phyloP scores from a whole-genome alignment of 2,888 invertebrate species.

The Agrilus mali region DNA sequence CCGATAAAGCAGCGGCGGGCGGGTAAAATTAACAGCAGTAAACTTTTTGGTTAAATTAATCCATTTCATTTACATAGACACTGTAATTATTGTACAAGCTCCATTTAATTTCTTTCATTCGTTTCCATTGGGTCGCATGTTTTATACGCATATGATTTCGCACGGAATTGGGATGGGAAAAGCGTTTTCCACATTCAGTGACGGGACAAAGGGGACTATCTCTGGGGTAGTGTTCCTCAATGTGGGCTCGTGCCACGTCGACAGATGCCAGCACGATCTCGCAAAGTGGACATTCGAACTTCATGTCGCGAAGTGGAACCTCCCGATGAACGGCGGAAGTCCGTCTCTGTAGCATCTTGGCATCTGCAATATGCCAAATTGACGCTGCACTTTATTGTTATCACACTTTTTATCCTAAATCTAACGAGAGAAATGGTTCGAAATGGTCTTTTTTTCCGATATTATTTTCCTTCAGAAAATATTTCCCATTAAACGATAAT shows the following conservation, averaged over 20 bases:
- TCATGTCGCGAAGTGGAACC: slow-evolving; percentile 31
- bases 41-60: too few species aligned
- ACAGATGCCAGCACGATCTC: slow-evolving; percentile 50
- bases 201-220: slow-evolving; percentile 76
- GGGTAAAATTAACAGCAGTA: too few species aligned
- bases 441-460: slow-evolving; percentile 12
- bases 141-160: slow-evolving; percentile 79
- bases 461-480: slow-evolving; percentile 19
- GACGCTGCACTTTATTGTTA: slow-evolving; percentile 23
- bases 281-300: slow-evolving; percentile 61
- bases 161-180: slow-evolving; percentile 76
- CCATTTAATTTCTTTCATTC: slow-evolving; percentile 71
- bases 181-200: slow-evolving; percentile 56
- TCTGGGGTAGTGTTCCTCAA: slow-evolving; percentile 73
- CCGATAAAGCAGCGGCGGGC: too few species aligned
- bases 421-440: too few species aligned
- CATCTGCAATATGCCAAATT: slow-evolving; percentile 49
- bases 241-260: slow-evolving; percentile 57
- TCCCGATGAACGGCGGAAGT: slow-evolving; percentile 8
- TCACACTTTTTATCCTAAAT: slow-evolving; percentile 14
- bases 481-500: slow-evolving; percentile 8
- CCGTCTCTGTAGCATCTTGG: slow-evolving; percentile 15
- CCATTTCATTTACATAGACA: not conserved
- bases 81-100: slow-evolving; percentile 36
- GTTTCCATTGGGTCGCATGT: slow-evolving; percentile 69